Conservation (phyloP, 1,140 invertebrate species). For the Ceratitis capitata region DNA sequence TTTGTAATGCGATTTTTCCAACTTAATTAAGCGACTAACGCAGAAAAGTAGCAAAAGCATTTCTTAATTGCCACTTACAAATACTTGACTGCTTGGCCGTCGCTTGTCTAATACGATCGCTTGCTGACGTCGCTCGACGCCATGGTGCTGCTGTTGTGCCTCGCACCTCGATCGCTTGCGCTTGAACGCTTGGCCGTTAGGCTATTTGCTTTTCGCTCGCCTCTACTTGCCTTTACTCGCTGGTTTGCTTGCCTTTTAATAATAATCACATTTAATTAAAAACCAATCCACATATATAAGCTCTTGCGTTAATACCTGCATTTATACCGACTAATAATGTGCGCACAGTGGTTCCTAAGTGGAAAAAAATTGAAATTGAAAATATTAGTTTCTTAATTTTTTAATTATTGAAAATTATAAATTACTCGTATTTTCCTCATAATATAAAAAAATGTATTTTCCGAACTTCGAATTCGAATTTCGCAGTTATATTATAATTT, state of each 20-base stretch:
- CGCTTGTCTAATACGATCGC: conserved; percentile 9
- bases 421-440: too few species aligned
- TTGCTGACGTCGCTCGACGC: not conserved
- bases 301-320: not conserved
- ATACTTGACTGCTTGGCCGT: not conserved
- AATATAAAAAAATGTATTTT: too few species aligned
- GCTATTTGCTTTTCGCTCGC: not conserved
- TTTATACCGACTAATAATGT: not conserved
- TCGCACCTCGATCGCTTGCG: not conserved
- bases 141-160: not conserved
- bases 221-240: too few species aligned
- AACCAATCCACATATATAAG: not conserved
- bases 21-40: conserved; percentile 35
- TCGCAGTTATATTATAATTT: too few species aligned
- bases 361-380: too few species aligned
- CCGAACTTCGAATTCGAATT: too few species aligned
- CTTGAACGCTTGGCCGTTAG: not conserved
- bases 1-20: conserved; percentile 27
- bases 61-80: conserved; percentile 34
- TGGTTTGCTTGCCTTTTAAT: conserved; percentile 35
- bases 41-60: conserved; percentile 37
- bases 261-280: conserved; percentile 37
- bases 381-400: too few species aligned
- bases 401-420: too few species aligned
- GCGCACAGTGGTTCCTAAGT: not conserved